Evolutionary conservation across 2,113 vertebrate genomes (phyloP).

Genomic region (Lepus americanus): DNA sequence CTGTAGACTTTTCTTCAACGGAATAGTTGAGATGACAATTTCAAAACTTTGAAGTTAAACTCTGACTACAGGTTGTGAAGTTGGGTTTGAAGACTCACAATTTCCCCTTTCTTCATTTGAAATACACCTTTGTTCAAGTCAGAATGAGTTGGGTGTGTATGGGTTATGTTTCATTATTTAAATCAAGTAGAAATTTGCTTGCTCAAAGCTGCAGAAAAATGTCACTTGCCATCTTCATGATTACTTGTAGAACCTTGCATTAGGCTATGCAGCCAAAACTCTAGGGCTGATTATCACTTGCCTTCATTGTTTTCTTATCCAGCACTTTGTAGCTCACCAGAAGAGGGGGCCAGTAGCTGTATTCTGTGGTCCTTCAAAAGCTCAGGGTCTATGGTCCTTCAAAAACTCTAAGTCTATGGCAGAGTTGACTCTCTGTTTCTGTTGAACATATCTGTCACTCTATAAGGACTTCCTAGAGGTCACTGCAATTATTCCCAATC

Average conservation of each 20-base stretch:
- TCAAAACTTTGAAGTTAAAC: constrained; percentile 25
- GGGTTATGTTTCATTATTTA: background rate
- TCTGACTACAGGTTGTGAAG: background rate
- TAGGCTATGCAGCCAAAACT: background rate
- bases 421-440: background rate
- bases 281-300: background rate
- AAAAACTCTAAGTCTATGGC: background rate
- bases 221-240: background rate
- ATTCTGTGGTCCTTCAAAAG: background rate
- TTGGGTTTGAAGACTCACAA: background rate
- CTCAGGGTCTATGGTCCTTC: background rate
- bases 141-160: background rate
- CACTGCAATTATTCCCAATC: background rate
- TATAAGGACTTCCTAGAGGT: background rate
- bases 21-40: background rate
- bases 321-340: background rate
- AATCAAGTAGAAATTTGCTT: background rate
- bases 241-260: background rate
- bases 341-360: background rate
- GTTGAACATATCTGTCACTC: background rate
- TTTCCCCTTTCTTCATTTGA: background rate
- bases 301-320: constrained; percentile 17
- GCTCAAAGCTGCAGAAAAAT: constrained; percentile 21
- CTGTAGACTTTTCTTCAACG: constrained; percentile 16
- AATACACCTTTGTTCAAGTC: background rate